These are phyloP conservation scores for Falco berigora DNA, from an alignment of 2,797 vertebrate genomes.

Conservation along the genomic window DNA sequence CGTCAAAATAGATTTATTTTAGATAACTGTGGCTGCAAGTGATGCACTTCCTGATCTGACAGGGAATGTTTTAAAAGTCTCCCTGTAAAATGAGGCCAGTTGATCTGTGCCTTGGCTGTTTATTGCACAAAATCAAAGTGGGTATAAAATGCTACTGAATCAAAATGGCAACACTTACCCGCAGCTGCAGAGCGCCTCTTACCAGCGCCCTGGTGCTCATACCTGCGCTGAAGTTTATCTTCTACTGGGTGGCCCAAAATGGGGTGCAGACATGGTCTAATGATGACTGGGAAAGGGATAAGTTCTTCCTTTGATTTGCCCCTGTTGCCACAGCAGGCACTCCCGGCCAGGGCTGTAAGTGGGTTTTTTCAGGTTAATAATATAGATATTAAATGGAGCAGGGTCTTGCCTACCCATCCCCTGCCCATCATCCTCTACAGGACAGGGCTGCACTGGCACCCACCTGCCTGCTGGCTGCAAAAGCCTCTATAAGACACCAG, in stretches of 20 bases:
- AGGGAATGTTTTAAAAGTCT: slow-evolving; percentile 2
- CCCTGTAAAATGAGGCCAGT: slow-evolving; percentile 39
- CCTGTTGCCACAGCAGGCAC: neutral
- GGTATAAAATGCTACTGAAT: neutral
- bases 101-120: slow-evolving; percentile 35
- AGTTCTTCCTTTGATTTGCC: neutral
- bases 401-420: neutral
- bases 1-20: neutral
- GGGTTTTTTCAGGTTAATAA: neutral
- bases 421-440: rapidly evolving
- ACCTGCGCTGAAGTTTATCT: neutral
- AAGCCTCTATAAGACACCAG: neutral
- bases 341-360: neutral
- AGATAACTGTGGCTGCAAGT: neutral
- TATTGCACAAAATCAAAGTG: slow-evolving; percentile 12
- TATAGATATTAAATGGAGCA: neutral
- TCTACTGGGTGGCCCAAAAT: neutral
- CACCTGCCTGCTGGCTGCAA: neutral
- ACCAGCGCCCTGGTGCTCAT: neutral
- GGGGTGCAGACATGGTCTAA: neutral
- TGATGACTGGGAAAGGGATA: neutral
- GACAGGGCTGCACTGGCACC: neutral
- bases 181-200: neutral
- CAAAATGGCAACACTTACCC: neutral
- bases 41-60: neutral